These are phyloP conservation scores for Linepithema humile DNA, from an alignment of 1,140 invertebrate species.

Conservation along the genomic window DNA sequence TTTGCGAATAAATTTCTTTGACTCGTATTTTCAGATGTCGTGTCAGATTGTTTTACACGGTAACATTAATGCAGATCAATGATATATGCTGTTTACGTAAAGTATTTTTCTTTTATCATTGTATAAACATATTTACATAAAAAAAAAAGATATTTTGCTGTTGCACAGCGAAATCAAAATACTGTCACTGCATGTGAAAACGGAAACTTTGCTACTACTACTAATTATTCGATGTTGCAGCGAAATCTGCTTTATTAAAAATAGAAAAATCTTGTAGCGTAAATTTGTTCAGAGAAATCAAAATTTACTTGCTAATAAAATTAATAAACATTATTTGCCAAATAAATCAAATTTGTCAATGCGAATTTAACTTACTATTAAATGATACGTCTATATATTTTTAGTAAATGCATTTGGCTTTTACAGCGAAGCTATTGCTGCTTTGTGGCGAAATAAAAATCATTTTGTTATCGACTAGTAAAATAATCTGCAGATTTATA, in stretches of 20 bases:
- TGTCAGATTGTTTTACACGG: background rate
- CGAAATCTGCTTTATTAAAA: background rate
- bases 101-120: background rate
- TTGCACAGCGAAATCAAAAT: background rate
- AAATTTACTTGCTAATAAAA: background rate
- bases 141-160: slow-evolving; percentile 8
- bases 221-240: slow-evolving; percentile 25
- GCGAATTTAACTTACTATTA: too few species aligned
- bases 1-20: slow-evolving; percentile 21
- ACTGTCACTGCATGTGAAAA: background rate
- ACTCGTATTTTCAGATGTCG: background rate
- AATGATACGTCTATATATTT: too few species aligned
- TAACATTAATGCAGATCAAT: background rate
- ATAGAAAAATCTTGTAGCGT: background rate
- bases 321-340: background rate
- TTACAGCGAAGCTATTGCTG: too few species aligned
- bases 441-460: too few species aligned
- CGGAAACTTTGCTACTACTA: background rate
- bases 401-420: too few species aligned
- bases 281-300: background rate
- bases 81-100: background rate
- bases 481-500: too few species aligned
- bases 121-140: background rate
- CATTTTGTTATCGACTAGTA: too few species aligned
- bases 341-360: slow-evolving; percentile 3